Percentiles rank a stretch among this genome's conserved stretches.
Evolutionary conservation across 2,797 vertebrate genomes (phyloP).

Genomic region (Hapalemur alaotrensis): DNA sequence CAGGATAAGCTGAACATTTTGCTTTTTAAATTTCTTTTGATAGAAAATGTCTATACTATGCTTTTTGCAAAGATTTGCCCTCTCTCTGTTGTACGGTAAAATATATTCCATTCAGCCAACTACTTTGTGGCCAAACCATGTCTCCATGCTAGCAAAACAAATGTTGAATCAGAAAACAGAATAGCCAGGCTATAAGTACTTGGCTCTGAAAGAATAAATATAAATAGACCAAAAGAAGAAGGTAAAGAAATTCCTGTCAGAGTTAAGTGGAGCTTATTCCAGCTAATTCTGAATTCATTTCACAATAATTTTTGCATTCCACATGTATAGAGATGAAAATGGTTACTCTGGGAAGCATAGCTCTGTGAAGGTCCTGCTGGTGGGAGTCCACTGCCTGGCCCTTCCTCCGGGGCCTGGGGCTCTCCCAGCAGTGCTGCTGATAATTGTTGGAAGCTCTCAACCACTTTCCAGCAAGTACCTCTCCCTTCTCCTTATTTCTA

Average conservation of each 20-base stretch:
- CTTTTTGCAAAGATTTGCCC: conserved; percentile 20
- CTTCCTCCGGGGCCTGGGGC: too few relatives aligned
- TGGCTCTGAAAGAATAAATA: conserved; percentile 9
- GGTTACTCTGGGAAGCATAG: not conserved
- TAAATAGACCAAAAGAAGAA: not conserved
- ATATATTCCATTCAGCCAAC: not conserved
- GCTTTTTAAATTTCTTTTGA: conserved; percentile 15
- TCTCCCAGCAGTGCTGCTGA: not conserved
- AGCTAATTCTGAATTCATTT: not conserved
- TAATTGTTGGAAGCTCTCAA: not conserved
- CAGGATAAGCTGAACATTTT: not conserved
- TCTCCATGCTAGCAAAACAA: not conserved
- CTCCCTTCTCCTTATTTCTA: not conserved
- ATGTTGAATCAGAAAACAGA: not conserved
- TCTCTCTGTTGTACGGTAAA: not conserved
- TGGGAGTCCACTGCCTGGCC: rapidly evolving
- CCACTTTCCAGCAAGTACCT: not conserved
- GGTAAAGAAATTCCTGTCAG: not conserved
- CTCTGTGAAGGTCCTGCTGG: not conserved
- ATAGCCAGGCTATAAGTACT: not conserved
- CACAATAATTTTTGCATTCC: not conserved
- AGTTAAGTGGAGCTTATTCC: not conserved
- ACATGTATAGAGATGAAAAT: not conserved
- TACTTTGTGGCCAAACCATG: not conserved
- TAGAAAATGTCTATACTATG: not conserved